Evolutionary conservation across 2,888 invertebrate species (phyloP).

Genomic region (Apotomis betuletana): DNA sequence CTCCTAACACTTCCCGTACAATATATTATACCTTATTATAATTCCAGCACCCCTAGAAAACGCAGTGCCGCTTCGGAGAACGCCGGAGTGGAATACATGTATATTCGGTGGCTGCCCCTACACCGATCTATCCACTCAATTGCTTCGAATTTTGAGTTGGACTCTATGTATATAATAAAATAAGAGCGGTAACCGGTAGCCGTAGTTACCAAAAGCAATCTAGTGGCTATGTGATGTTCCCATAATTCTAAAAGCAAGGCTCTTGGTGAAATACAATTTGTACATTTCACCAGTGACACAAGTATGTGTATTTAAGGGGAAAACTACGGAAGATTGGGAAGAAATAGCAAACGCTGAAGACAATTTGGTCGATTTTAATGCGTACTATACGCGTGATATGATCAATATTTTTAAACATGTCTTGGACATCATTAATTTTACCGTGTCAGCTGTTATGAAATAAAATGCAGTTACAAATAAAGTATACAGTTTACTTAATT

Average conservation of each 20-base stretch:
- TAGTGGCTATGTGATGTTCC: no score
- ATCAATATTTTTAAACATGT: background rate
- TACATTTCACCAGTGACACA: conserved; percentile 5
- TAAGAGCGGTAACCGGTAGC: no score
- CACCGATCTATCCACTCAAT: no score
- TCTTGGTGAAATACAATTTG: conserved; percentile 3
- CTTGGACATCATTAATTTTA: background rate
- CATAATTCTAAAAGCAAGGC: conserved; percentile 6
- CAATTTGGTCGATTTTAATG: background rate
- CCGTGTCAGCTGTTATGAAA: no score
- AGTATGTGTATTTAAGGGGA: conserved; percentile 1
- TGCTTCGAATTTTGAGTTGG: no score
- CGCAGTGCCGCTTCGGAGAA: conserved; percentile 4
- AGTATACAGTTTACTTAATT: no score
- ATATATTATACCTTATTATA: no score
- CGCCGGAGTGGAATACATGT: conserved; percentile 9
- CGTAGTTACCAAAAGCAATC: no score
- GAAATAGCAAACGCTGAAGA: conserved; percentile 2
- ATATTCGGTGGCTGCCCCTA: background rate
- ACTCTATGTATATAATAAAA: no score
- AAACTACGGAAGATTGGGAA: conserved; percentile 6
- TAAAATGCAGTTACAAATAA: no score
- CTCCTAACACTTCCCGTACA: no score
- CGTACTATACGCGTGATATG: background rate
- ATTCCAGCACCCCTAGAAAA: conserved; percentile 7